Conservation (phyloP, 2,888 invertebrate genomes). For the Enchytraeus crypticus region DNA sequence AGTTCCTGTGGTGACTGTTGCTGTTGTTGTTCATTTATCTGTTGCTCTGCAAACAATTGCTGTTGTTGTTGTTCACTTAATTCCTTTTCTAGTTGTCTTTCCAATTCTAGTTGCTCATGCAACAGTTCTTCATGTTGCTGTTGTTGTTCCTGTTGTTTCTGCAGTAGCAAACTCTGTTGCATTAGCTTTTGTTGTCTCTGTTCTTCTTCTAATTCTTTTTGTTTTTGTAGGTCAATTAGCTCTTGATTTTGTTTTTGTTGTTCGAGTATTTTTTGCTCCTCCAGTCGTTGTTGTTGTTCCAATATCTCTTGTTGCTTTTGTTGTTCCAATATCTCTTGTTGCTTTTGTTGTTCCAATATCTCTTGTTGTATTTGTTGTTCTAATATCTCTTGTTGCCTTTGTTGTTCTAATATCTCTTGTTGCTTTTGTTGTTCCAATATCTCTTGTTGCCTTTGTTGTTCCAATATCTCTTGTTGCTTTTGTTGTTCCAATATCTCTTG, state of each 20-base stretch:
- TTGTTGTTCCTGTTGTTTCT: neutral
- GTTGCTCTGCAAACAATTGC: no score
- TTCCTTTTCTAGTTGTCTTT: no score
- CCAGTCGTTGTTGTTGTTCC: neutral
- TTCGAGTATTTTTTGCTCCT: neutral
- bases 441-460: neutral
- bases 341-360: neutral
- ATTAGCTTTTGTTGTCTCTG: neutral
- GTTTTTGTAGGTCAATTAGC: neutral
- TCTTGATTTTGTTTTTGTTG: neutral
- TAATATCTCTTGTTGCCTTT: neutral
- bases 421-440: neutral
- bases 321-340: neutral
- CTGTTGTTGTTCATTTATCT: neutral
- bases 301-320: neutral
- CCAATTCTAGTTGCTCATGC: neutral
- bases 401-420: neutral
- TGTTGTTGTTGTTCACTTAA: no score
- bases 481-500: neutral
- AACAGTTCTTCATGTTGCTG: neutral
- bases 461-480: neutral
- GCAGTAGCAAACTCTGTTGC: neutral
- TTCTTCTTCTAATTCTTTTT: neutral
- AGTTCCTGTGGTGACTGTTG: neutral
- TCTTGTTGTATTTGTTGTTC: neutral